Conservation (phyloP, 1,140 invertebrate species). For the Calliphora vicina region DNA sequence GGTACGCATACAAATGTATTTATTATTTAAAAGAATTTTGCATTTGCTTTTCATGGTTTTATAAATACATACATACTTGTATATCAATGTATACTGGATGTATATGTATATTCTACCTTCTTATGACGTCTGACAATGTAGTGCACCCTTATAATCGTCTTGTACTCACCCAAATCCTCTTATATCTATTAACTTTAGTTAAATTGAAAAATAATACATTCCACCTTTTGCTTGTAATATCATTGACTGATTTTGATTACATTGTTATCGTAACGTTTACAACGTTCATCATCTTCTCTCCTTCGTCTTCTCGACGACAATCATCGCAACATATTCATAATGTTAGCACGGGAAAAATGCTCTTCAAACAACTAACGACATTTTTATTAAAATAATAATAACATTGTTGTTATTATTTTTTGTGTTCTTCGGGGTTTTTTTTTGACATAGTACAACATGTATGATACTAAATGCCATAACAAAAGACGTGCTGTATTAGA, state of each 20-base stretch:
- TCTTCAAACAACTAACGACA: not conserved
- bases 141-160: no score
- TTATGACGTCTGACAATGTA: no score
- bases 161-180: not conserved
- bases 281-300: not conserved
- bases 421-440: not conserved
- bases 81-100: no score
- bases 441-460: not conserved
- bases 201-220: not conserved
- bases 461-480: not conserved
- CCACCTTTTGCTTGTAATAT: not conserved
- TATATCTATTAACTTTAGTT: not conserved
- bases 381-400: constrained; percentile 10
- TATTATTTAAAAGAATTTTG: no score
- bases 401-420: not conserved
- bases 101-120: no score
- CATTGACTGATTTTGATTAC: not conserved
- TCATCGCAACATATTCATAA: not conserved
- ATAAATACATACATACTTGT: no score
- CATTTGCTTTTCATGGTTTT: no score
- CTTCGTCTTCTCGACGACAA: not conserved
- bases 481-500: not conserved
- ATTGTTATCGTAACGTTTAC: not conserved
- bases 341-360: not conserved
- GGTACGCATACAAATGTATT: no score